Conservation (phyloP, 2,113 vertebrate genomes). For the Sciurus niger region DNA sequence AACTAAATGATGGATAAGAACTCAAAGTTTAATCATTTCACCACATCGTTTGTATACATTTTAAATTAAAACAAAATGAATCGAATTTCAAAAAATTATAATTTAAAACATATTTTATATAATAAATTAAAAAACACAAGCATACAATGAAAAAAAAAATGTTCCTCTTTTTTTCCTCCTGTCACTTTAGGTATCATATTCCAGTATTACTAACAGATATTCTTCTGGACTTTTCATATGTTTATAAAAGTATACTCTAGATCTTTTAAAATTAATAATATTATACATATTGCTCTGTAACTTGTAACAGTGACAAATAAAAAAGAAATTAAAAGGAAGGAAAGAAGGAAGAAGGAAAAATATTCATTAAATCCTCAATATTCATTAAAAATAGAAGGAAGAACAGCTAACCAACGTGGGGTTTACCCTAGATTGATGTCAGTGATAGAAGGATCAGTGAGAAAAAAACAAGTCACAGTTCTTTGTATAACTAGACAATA, state of each 20-base stretch:
- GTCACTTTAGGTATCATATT: neutral
- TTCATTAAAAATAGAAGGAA: neutral
- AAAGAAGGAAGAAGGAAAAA: neutral
- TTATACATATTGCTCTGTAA: neutral
- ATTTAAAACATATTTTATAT: neutral
- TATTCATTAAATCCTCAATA: neutral
- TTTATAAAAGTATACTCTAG: neutral
- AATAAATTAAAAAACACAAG: neutral
- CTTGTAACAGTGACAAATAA: neutral
- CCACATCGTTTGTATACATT: neutral
- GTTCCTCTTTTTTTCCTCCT: neutral
- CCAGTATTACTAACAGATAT: neutral
- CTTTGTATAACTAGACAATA: slow-evolving; percentile 12
- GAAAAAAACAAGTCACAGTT: slow-evolving; percentile 16
- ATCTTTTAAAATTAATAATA: neutral
- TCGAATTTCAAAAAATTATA: neutral
- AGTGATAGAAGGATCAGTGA: neutral
- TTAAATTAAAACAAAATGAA: slow-evolving; percentile 45
- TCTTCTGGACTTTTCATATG: neutral
- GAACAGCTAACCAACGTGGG: neutral
- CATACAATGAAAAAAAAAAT: neutral
- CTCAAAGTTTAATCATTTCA: neutral
- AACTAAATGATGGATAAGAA: neutral
- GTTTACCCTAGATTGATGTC: neutral
- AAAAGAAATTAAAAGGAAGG: neutral